Conservation (phyloP, 1,140 invertebrate species). For the Drosophila prosaltans region DNA sequence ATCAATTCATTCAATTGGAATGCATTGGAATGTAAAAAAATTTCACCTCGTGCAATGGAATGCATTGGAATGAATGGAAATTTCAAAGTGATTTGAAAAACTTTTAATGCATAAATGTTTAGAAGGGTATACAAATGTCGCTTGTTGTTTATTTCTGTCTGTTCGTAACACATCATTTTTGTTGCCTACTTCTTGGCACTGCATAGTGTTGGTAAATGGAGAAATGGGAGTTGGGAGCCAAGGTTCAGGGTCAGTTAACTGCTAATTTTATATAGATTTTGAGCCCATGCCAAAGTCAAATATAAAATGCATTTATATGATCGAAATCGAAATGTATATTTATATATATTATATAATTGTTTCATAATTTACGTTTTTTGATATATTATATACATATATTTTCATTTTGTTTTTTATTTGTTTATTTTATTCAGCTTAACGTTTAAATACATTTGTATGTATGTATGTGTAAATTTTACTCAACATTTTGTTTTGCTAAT, state of each 20-base stretch:
- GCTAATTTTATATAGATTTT: too few species aligned
- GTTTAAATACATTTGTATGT: constrained; percentile 43
- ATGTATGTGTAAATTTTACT: constrained; percentile 47
- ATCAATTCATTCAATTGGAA: too few species aligned
- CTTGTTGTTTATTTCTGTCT: too few species aligned
- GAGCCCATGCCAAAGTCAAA: background rate
- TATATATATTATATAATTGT: constrained; percentile 72
- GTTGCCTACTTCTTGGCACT: background rate
- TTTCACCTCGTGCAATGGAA: too few species aligned
- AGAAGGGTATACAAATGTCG: too few species aligned
- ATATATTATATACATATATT: constrained; percentile 33
- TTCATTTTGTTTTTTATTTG: constrained; percentile 14
- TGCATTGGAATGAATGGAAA: too few species aligned
- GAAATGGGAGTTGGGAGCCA: too few species aligned
- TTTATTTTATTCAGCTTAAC: constrained; percentile 7
- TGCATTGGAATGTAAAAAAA: too few species aligned
- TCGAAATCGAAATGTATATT: constrained; percentile 52
- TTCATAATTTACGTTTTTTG: constrained; percentile 20
- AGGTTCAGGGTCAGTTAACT: too few species aligned
- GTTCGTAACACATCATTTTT: background rate
- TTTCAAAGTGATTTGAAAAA: too few species aligned
- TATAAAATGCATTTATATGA: background rate
- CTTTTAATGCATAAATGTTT: too few species aligned
- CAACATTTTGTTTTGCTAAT: constrained; percentile 41
- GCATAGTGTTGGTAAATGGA: too few species aligned